Conservation (phyloP, 2,888 invertebrate species). For the Epistrophella euchroma region DNA sequence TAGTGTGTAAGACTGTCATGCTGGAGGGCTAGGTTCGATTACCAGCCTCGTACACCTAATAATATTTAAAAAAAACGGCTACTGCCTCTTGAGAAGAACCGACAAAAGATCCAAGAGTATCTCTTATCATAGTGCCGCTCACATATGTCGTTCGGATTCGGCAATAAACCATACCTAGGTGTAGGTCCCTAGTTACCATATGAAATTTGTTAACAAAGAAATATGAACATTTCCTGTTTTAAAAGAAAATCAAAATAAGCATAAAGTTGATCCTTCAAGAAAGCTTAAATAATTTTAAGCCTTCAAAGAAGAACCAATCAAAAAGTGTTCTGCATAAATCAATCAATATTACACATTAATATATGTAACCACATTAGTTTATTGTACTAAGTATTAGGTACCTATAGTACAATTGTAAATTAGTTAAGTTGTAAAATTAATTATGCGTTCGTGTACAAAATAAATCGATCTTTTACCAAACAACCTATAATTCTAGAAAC, state of each 20-base stretch:
- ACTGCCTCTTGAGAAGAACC: no score
- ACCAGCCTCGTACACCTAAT: no score
- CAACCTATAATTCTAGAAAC: neutral
- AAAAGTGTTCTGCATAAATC: neutral
- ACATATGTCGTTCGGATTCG: no score
- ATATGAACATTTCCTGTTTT: no score
- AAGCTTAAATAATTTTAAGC: neutral
- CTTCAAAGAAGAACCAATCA: neutral
- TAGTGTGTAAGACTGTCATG: no score
- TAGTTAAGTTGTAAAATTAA: neutral
- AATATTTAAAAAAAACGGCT: no score
- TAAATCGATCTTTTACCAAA: neutral
- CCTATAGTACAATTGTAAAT: neutral
- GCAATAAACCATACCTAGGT: no score
- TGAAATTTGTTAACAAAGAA: no score
- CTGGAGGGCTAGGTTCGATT: no score
- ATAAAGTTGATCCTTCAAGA: neutral
- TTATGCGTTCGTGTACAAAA: neutral
- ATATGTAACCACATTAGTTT: neutral
- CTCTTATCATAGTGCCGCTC: no score
- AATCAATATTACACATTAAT: neutral
- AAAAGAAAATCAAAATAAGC: neutral
- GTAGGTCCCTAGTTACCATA: no score
- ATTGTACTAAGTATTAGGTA: neutral
- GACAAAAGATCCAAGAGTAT: no score